Evolutionary conservation across 2,113 vertebrate genomes (phyloP), one percentile per base, ranked within the genome.

Genomic region (Larimichthys crocea): DNA sequence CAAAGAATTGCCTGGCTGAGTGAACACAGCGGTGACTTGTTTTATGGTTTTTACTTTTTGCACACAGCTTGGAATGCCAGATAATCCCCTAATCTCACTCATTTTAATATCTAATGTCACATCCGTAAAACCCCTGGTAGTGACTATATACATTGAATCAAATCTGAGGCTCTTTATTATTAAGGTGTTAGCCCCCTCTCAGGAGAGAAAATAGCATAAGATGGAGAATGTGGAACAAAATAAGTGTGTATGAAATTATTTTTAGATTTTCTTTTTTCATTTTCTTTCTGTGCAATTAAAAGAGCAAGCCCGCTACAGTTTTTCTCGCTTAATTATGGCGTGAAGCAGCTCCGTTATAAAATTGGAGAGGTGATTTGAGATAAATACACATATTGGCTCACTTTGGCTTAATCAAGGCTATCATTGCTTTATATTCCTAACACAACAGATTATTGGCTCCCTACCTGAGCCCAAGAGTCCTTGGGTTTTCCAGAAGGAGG

Each of bases 41-140:
- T 90, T 87, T 77, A 85, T 87, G 88, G 52, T 86, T 78, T 78
- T 83, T 75, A 90, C 84, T 88, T 90, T 81, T 86, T 85, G 24
- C 76, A 56, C 75, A 69, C 77, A 79, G 75, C 84, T 76, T 86
- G 75, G 63, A 85, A 91, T 68, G 84, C 80, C 86, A 82, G 86
- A 88, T 90, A 90, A 91, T 87, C 85, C 87, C 76, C 74, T 82
- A 83, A 86, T 87, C 88, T 83, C 73, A 61, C 79, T 74, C 53
- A 19, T 44, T 53, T 68, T 85, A 88, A 81, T 83, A 84, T 92
- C 85, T 84, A 71, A 90, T 83, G 85, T 91, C 89, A 86, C 83
- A 86, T 88, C 78, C 74, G 55, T 85, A 90, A 40, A 87, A 86
- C 68, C 62, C 53, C 71, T 76, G 57, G 42, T 86, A 73, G 82